These are phyloP conservation scores for Bucorvus abyssinicus DNA, from an alignment of 2,797 vertebrate species.

Conservation along the genomic window DNA sequence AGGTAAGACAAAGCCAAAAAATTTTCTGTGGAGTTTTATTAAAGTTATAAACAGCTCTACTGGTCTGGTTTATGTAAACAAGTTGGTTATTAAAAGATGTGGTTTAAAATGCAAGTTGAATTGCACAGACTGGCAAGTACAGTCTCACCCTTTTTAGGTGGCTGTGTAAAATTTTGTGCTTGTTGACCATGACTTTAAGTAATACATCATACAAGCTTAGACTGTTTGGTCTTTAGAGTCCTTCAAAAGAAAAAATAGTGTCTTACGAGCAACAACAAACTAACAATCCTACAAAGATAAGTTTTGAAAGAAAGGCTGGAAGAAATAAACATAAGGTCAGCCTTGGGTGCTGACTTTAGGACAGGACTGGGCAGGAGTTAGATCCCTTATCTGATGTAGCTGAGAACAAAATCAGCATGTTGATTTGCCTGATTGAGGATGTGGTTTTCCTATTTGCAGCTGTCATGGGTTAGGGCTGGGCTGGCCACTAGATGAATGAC, in stretches of 20 bases:
- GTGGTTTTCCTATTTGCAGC: neutral
- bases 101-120: conserved; percentile 1
- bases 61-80: neutral
- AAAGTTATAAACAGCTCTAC: neutral
- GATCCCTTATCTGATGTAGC: neutral
- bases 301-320: neutral
- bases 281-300: neutral
- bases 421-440: neutral
- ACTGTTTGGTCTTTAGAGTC: neutral
- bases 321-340: neutral
- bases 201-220: neutral
- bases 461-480: too few relatives aligned
- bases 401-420: neutral
- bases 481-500: too few relatives aligned
- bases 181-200: conserved; percentile 4
- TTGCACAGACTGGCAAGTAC: neutral
- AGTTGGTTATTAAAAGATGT: neutral
- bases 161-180: neutral
- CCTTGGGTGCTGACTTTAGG: rapidly evolving
- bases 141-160: neutral
- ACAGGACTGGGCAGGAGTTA: neutral
- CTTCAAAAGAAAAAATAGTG: neutral
- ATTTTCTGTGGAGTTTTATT: neutral
- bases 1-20: neutral
- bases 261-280: neutral